Evolutionary conservation across 2,797 vertebrate genomes (phyloP), one percentile per base, ranked within the genome.

Genomic region (Chiroxiphia lanceolata): DNA sequence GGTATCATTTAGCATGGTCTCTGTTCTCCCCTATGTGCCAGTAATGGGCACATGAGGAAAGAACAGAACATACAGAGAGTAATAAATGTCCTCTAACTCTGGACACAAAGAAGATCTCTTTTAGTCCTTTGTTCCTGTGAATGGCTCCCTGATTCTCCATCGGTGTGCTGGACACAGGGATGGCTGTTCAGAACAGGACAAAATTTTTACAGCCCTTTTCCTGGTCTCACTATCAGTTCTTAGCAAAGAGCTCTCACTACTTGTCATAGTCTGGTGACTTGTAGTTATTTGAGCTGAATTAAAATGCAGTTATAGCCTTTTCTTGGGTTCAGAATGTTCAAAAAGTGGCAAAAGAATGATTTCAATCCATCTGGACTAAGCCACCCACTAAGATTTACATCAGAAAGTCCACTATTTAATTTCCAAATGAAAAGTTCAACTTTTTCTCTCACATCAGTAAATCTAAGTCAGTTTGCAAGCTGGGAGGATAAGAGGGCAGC

Each of bases 301-400:
- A 67, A 90, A 86, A 65, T 95, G 84, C 36, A 57, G 33, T 33
- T 50, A 33, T 27, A 78, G 44, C 47, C 54, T 77, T 63, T 91
- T 83, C 42, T 77, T 75, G 44, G n/a, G 21, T 74, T 94, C 76
- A 72, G n/a, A 16, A 51, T 83, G 40, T 88, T 94, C 65, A 87
- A 83, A 95, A 92, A 76, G 45, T 70, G 92, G 51, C 77, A 91
- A 80, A 65, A 93, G 69, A 82, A 64, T 10, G 40, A 59, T 89
- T 88, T 96, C 75, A 86, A 59, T 90, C 81, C 83, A 72, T 93
- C 85, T 92, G 70, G 79, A 63, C 63, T 83, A 54, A 94, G 61
- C 93, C 87, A 93, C 94, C 93, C 91, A 92, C 87, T 76, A 78
- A 93, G 95, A 91, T 87, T 95, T 96, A 90, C 88, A 64, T 90